Conservation (phyloP, 2,797 vertebrate genomes). For the Chelonia mydas region DNA sequence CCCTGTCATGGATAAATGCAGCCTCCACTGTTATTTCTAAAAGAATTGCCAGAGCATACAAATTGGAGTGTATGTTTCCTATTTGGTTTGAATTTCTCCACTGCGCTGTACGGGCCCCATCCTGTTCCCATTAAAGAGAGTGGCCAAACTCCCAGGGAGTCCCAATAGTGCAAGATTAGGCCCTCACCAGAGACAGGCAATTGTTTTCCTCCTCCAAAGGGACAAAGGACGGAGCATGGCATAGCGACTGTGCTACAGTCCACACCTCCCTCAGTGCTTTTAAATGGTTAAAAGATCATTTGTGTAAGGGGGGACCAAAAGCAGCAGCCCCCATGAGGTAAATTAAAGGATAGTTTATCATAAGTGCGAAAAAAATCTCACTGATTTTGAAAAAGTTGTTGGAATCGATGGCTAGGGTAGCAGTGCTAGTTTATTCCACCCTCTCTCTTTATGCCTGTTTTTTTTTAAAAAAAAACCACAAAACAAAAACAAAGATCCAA, state of each 20-base stretch:
- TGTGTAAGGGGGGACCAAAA: neutral
- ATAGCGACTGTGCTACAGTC: neutral
- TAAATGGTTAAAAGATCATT: neutral
- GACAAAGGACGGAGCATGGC: neutral
- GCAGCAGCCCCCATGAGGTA: fast-evolving
- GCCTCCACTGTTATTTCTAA: neutral
- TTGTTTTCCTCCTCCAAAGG: neutral
- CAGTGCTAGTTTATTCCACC: neutral
- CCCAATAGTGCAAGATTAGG: neutral
- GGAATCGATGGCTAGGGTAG: neutral
- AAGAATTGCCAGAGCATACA: neutral
- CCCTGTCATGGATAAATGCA: neutral
- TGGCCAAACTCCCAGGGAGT: neutral
- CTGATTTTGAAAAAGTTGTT: neutral
- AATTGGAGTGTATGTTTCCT: neutral
- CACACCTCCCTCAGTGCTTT: neutral
- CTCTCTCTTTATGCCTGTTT: neutral
- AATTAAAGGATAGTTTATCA: conserved; percentile 31
- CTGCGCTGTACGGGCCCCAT: neutral
- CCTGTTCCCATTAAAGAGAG: neutral
- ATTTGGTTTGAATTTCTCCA: neutral
- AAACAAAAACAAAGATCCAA: neutral
- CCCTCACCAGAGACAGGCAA: neutral
- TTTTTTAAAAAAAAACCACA: no score
- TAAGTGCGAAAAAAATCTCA: neutral